Evolutionary conservation across 53 echinoderm and acorn worm genomes (phyloP).

Genomic region (Crossaster papposus): DNA sequence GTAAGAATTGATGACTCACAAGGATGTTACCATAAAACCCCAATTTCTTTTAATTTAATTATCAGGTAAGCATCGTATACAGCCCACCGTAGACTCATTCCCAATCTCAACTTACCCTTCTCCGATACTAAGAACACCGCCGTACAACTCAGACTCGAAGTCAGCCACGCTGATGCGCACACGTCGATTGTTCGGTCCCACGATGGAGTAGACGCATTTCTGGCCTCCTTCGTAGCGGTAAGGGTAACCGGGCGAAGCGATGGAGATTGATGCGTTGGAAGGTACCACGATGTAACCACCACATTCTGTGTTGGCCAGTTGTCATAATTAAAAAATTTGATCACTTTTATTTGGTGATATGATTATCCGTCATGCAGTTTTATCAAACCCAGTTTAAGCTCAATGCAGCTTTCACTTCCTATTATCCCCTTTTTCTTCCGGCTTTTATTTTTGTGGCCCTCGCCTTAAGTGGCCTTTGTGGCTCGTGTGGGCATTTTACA

Average conservation of each 20-base stretch:
- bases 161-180: conserved; percentile 41
- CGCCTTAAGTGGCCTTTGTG: too few relatives aligned
- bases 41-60: too few relatives aligned
- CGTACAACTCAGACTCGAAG: conserved; percentile 30
- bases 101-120: conserved; percentile 63
- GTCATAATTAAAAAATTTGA: not conserved
- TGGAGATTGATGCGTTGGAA: conserved; percentile 58
- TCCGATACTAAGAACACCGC: conserved; percentile 74
- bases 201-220: conserved; percentile 53
- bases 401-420: too few relatives aligned
- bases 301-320: conserved; percentile 47
- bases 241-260: conserved; percentile 68
- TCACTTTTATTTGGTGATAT: not conserved
- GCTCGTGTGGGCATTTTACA: too few relatives aligned
- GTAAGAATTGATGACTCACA: too few relatives aligned
- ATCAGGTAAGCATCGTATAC: too few relatives aligned
- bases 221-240: conserved; percentile 16
- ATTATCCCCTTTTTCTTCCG: too few relatives aligned
- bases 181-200: conserved; percentile 56
- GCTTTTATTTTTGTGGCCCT: too few relatives aligned
- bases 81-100: not conserved
- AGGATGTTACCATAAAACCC: too few relatives aligned
- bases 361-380: not conserved
- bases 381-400: too few relatives aligned
- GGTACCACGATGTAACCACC: conserved; percentile 69